phyloP scores from a whole-genome alignment of 2,113 vertebrate species.

The Microtus oregoni region DNA sequence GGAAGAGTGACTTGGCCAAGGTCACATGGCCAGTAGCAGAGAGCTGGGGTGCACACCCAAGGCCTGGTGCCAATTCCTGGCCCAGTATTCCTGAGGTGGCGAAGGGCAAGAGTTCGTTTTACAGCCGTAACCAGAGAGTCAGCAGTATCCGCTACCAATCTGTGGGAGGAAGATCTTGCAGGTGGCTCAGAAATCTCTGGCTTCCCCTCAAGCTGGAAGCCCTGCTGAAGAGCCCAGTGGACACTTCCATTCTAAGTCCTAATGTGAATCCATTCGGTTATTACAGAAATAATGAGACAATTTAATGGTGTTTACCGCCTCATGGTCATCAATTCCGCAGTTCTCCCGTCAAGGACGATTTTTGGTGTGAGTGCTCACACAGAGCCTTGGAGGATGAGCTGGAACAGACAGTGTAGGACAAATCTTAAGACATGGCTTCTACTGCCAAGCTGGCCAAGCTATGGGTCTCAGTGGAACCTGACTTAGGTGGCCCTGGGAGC shows the following conservation, averaged over 20 bases:
- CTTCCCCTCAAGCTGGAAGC: neutral
- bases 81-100: neutral
- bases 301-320: conserved; percentile 92
- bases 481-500: neutral
- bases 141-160: neutral
- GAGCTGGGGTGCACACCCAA: conserved; percentile 72
- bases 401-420: conserved; percentile 92
- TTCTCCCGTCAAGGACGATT: conserved; percentile 90
- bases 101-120: neutral
- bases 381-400: conserved; percentile 91
- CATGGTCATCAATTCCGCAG: conserved; percentile 92
- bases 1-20: neutral
- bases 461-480: fast-evolving
- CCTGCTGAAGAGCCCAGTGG: neutral
- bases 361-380: conserved; percentile 86
- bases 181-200: neutral
- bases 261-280: conserved; percentile 90
- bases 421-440: conserved; percentile 86
- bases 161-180: neutral
- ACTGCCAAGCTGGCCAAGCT: neutral
- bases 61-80: neutral
- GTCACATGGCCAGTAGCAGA: conserved; percentile 86
- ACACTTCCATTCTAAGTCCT: neutral
- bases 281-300: conserved; percentile 89
- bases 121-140: neutral